These are phyloP conservation scores for Galleria mellonella DNA, from an alignment of 1,140 invertebrate species.

Conservation along the genomic window DNA sequence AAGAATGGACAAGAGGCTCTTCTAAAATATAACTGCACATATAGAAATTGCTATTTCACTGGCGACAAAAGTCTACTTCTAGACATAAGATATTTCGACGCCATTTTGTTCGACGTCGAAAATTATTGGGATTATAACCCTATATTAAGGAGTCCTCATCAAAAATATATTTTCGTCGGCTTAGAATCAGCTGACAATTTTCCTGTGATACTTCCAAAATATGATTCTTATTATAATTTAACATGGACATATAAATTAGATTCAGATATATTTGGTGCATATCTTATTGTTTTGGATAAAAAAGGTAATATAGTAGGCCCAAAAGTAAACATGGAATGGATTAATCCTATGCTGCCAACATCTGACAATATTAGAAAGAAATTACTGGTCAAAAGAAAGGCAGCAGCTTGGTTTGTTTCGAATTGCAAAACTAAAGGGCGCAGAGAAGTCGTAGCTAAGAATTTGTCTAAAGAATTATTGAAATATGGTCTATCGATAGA, in stretches of 20 bases:
- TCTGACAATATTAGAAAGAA: constrained; percentile 22
- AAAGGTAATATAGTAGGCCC: constrained; percentile 34
- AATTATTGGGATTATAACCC: constrained; percentile 36
- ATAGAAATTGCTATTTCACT: constrained; percentile 41
- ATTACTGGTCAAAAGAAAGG: constrained; percentile 30
- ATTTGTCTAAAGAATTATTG: constrained; percentile 20
- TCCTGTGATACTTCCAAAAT: constrained; percentile 28
- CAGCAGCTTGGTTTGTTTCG: constrained; percentile 48
- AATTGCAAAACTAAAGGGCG: constrained; percentile 27
- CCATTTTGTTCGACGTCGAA: constrained; percentile 48
- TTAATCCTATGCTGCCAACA: constrained; percentile 22
- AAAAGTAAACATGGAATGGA: constrained; percentile 41
- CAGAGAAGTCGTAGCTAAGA: constrained; percentile 11
- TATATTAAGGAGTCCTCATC: constrained; percentile 20
- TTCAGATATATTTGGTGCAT: constrained; percentile 34
- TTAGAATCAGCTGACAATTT: constrained; percentile 29
- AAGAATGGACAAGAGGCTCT: constrained; percentile 34
- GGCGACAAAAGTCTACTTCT: constrained; percentile 26
- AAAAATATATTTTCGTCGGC: constrained; percentile 42
- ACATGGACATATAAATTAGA: constrained; percentile 49
- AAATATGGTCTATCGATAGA: constrained; percentile 33
- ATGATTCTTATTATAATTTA: constrained; percentile 40
- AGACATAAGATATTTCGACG: constrained; percentile 39
- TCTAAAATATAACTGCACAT: constrained; percentile 32
- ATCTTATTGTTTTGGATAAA: constrained; percentile 29